Percentiles rank a stretch among this genome's conserved stretches.
phyloP scores from a whole-genome alignment of 1,140 invertebrate genomes.

The Acromyrmex charruanus region DNA sequence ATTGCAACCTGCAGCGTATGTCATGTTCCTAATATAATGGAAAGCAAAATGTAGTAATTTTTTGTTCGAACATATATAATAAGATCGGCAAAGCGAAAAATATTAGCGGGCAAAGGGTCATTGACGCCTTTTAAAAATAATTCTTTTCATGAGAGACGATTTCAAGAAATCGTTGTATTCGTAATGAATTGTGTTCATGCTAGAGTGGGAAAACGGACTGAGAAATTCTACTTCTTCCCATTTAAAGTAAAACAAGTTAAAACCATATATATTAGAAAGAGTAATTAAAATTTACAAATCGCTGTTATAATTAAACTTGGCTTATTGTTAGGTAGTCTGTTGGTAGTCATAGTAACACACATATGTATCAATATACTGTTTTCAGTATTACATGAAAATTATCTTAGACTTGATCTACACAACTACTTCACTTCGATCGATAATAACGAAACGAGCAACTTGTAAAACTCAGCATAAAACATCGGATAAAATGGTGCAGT shows the following conservation, averaged over 20 bases:
- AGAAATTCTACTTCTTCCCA: background rate
- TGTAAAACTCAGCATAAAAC: background rate
- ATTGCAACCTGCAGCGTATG: background rate
- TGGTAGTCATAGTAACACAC: no score
- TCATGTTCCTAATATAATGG: background rate
- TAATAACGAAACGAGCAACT: background rate
- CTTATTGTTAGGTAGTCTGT: background rate
- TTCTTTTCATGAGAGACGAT: conserved; percentile 28
- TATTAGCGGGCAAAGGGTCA: background rate
- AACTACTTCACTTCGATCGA: background rate
- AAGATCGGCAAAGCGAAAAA: conserved; percentile 1
- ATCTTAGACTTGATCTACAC: no score
- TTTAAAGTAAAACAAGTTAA: background rate
- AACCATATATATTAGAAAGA: background rate
- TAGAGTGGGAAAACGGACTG: background rate
- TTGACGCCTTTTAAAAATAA: conserved; percentile 45
- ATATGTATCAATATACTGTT: background rate
- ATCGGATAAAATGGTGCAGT: background rate
- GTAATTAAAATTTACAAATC: background rate
- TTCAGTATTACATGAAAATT: background rate
- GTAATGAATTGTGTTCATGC: background rate
- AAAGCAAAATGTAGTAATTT: background rate
- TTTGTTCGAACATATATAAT: background rate
- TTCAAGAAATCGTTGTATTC: conserved; percentile 4
- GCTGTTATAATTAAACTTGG: background rate